These are phyloP conservation scores for Rhadina sibilatrix DNA, from an alignment of 2,113 vertebrate genomes.

Conservation along the genomic window DNA sequence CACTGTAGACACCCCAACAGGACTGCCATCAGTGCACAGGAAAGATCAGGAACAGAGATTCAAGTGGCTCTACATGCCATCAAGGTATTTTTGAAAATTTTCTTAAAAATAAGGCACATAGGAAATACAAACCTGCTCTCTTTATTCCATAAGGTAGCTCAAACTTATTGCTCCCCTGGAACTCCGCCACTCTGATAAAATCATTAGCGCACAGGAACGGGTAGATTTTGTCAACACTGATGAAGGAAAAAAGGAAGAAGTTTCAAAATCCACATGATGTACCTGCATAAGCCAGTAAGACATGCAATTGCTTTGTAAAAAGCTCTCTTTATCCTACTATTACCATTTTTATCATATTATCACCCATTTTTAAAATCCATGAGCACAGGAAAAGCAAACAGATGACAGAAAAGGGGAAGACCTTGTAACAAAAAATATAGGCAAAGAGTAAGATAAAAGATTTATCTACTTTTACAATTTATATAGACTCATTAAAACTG, in stretches of 20 bases:
- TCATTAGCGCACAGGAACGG: slow-evolving; percentile 72
- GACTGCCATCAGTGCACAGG: background rate
- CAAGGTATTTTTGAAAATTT: background rate
- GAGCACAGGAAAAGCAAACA: background rate
- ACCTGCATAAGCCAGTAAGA: background rate
- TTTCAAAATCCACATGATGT: background rate
- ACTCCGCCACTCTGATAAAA: slow-evolving; percentile 59
- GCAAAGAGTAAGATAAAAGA: background rate
- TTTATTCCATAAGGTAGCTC: slow-evolving; percentile 74
- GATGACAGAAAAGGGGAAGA: background rate
- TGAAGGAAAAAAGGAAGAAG: background rate
- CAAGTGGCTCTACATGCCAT: background rate
- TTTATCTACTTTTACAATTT: background rate
- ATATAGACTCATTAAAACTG: background rate
- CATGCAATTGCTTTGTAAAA: background rate
- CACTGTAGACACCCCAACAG: background rate
- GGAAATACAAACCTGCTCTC: slow-evolving; percentile 70
- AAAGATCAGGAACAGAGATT: background rate
- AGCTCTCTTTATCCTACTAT: background rate
- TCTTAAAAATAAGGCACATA: background rate
- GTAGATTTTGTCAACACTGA: slow-evolving; percentile 66
- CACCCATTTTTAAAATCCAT: background rate
- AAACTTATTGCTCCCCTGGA: slow-evolving; percentile 55
- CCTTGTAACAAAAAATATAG: background rate
- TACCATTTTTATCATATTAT: background rate